These are phyloP conservation scores for Saccostrea glomerata DNA, from an alignment of 1,140 invertebrate genomes.

Conservation along the genomic window DNA sequence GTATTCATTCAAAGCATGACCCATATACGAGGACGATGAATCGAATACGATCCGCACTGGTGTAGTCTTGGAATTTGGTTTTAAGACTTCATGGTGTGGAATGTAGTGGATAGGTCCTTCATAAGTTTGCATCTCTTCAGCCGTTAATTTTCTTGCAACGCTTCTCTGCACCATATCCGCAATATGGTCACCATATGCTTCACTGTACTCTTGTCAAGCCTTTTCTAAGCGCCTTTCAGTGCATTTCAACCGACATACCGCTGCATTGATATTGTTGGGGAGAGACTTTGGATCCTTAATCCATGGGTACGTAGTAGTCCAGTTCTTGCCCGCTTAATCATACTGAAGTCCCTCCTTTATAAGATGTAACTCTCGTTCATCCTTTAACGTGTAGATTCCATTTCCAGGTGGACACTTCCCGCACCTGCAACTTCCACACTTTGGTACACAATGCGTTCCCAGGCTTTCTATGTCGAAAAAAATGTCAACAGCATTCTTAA, in stretches of 20 bases:
- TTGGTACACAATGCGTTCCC: slow-evolving; percentile 28
- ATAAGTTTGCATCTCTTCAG: too few relatives aligned
- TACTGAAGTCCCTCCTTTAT: too few relatives aligned
- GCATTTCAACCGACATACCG: too few relatives aligned
- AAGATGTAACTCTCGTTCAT: slow-evolving; percentile 28
- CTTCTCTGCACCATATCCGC: background rate
- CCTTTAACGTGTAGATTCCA: background rate
- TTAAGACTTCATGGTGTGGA: too few relatives aligned
- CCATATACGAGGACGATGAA: background rate
- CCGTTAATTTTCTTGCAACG: slow-evolving; percentile 41
- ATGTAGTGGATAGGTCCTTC: too few relatives aligned
- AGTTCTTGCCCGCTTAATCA: background rate
- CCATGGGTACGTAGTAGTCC: slow-evolving; percentile 33
- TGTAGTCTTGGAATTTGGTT: too few relatives aligned
- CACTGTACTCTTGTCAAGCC: background rate
- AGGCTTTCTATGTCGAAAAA: slow-evolving; percentile 12
- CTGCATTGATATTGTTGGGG: too few relatives aligned
- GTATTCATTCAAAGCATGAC: slow-evolving; percentile 43
- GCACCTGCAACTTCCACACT: slow-evolving; percentile 39
- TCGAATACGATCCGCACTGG: slow-evolving; percentile 43
- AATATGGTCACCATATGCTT: slow-evolving; percentile 33
- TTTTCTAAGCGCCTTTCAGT: too few relatives aligned
- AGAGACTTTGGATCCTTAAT: background rate
- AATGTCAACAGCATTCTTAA: too few relatives aligned
- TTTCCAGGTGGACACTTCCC: background rate